These are phyloP conservation scores for Strigamia crassipes DNA, from an alignment of 2,888 invertebrate species.

Conservation along the genomic window DNA sequence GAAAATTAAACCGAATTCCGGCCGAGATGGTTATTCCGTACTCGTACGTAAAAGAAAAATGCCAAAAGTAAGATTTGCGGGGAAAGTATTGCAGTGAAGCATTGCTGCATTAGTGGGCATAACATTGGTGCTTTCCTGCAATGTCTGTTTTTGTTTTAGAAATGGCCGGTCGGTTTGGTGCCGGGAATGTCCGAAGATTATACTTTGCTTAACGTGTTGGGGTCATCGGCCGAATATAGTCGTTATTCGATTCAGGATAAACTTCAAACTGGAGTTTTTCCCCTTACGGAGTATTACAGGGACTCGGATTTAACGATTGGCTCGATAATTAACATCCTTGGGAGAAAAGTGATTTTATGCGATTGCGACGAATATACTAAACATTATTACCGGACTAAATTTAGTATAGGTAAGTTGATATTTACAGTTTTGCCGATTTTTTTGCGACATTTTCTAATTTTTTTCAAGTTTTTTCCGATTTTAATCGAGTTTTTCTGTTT, in stretches of 20 bases:
- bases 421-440: too few relatives aligned
- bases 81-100: neutral
- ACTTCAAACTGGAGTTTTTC: neutral
- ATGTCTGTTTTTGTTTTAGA: neutral
- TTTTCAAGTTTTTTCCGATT: too few relatives aligned
- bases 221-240: constrained; percentile 55
- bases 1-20: constrained; percentile 62
- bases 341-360: constrained; percentile 76
- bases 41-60: constrained; percentile 68
- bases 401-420: constrained; percentile 66
- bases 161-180: constrained; percentile 11
- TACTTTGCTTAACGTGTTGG: constrained; percentile 70
- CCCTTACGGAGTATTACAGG: constrained; percentile 55
- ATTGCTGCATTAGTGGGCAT: too few relatives aligned
- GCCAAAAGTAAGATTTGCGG: constrained; percentile 67
- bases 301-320: constrained; percentile 84
- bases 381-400: constrained; percentile 77
- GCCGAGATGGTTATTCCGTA: constrained; percentile 22
- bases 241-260: neutral
- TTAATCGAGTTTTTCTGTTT: too few relatives aligned
- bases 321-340: constrained; percentile 77
- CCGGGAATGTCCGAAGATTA: constrained; percentile 54
- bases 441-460: too few relatives aligned
- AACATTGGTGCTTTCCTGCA: too few relatives aligned
- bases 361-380: constrained; percentile 85